Evolutionary conservation across 2,888 invertebrate genomes (phyloP).

Genomic region (Brachylomia viminalis): DNA sequence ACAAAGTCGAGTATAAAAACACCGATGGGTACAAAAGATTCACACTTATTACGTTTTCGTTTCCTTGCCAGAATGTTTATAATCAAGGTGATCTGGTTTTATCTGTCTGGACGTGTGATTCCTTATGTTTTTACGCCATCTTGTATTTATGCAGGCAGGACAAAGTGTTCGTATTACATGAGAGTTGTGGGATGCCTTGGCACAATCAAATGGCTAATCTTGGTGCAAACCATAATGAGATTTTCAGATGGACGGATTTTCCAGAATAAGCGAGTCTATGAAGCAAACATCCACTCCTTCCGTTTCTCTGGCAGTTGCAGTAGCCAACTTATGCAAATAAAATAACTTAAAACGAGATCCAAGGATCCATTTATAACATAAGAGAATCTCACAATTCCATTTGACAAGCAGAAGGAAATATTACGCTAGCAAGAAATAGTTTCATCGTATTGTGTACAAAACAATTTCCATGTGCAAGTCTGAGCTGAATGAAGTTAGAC

Average conservation of each 20-base stretch:
- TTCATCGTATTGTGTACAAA: conserved; percentile 40
- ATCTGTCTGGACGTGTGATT: conserved; percentile 52
- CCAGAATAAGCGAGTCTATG: background rate
- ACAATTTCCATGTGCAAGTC: conserved; percentile 32
- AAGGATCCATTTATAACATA: background rate
- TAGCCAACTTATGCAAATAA: background rate
- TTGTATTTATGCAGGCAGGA: conserved; percentile 47
- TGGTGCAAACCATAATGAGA: background rate
- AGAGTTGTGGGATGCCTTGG: conserved; percentile 18
- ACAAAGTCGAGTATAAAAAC: conserved; percentile 35
- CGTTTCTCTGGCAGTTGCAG: background rate
- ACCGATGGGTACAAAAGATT: conserved; percentile 50
- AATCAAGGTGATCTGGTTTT: conserved; percentile 61
- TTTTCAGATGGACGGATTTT: background rate
- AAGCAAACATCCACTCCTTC: background rate
- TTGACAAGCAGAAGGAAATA: conserved; percentile 5
- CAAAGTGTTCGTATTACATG: conserved; percentile 24
- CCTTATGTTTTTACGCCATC: conserved; percentile 45
- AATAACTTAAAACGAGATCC: background rate
- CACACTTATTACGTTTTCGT: conserved; percentile 31
- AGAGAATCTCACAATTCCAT: conserved; percentile 18
- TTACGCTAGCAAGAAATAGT: conserved; percentile 30
- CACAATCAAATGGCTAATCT: background rate
- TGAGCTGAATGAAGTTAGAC: conserved; percentile 48
- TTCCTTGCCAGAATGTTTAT: conserved; percentile 57